Conservation (phyloP, 1,140 invertebrate species). For the Rhopalosiphum maidis region DNA sequence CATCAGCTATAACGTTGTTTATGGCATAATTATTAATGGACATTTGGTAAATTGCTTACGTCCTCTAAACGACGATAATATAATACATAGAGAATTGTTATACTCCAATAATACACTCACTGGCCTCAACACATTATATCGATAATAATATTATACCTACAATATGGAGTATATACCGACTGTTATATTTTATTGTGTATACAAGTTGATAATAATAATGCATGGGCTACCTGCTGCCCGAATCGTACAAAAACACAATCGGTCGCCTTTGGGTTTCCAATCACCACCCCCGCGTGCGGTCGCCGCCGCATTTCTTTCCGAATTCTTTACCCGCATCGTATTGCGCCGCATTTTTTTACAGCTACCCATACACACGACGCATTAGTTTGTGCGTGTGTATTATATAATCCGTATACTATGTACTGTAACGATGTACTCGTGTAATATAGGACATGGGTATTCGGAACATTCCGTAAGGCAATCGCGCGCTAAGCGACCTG, state of each 20-base stretch:
- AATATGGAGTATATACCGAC: no score
- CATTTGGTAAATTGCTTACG: background rate
- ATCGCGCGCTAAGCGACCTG: background rate
- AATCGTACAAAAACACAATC: background rate
- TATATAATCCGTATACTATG: background rate
- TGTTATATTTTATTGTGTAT: background rate
- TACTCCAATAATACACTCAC: background rate
- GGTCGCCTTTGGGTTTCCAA: slow-evolving; percentile 17
- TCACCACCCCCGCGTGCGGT: background rate
- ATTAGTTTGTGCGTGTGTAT: background rate
- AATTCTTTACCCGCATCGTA: background rate
- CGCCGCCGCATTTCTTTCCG: slow-evolving; percentile 3
- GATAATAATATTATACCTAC: background rate
- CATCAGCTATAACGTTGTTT: no score
- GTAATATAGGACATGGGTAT: background rate
- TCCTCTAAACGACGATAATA: background rate
- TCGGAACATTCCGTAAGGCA: background rate
- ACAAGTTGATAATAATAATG: background rate
- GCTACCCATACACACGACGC: background rate
- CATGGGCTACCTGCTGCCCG: background rate
- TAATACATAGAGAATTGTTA: background rate
- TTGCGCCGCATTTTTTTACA: slow-evolving; percentile 27
- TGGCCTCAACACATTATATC: background rate
- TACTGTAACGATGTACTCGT: background rate
- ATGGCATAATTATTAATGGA: background rate